Evolutionary conservation across 1,140 invertebrate genomes (phyloP).

Genomic region (Brachionus plicatilis): DNA sequence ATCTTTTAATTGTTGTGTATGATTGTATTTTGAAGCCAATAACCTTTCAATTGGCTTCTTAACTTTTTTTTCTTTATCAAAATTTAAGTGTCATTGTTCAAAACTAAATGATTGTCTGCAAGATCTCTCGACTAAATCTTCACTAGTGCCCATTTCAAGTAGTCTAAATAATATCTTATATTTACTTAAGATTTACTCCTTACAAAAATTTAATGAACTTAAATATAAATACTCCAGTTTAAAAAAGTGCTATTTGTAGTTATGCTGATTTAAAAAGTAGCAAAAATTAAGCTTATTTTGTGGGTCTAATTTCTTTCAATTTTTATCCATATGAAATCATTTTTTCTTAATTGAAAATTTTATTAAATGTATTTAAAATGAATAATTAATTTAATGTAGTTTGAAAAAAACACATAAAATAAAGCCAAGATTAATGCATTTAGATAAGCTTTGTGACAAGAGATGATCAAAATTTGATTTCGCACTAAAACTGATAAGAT

Average conservation of each 20-base stretch:
- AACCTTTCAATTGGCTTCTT: background rate
- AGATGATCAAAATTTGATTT: background rate
- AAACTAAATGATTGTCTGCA: background rate
- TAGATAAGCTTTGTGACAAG: background rate
- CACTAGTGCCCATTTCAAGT: background rate
- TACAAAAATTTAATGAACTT: background rate
- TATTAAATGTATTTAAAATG: no score
- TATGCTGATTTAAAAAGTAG: background rate
- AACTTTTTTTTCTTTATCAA: background rate
- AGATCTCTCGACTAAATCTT: background rate
- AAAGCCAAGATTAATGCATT: no score
- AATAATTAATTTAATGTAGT: no score
- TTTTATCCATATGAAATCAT: background rate
- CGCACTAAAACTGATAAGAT: background rate
- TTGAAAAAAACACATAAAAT: no score
- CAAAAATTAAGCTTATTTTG: background rate
- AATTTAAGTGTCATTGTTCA: background rate
- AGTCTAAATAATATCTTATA: slow-evolving; percentile 16
- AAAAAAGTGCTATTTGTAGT: background rate
- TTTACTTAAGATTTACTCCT: background rate
- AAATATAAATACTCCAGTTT: background rate
- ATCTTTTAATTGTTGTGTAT: background rate
- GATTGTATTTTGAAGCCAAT: background rate
- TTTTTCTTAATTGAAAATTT: background rate
- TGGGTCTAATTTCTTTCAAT: background rate